A percentile compares a stretch with the other conserved stretches of the same genome.
Conservation (phyloP, 2,888 invertebrate genomes). For the Brachyopa scutellaris region DNA sequence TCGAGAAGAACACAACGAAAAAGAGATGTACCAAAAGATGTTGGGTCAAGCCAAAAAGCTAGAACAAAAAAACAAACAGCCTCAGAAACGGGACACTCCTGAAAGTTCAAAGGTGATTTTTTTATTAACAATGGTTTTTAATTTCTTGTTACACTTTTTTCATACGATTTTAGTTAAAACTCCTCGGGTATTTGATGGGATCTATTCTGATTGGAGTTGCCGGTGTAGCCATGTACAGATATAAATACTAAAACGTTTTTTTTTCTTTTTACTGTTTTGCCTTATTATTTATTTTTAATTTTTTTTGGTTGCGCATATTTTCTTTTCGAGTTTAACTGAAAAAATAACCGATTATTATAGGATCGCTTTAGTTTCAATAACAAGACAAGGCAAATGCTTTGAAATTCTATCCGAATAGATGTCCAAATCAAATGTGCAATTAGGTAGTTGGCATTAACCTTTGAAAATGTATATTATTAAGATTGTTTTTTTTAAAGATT, state of each 20-base stretch:
- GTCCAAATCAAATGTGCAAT: slow-evolving; percentile 11
- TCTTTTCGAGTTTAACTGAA: slow-evolving; percentile 17
- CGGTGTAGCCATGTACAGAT: slow-evolving; percentile 89
- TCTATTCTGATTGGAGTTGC: slow-evolving; percentile 88
- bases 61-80: slow-evolving; percentile 79
- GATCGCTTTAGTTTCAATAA: slow-evolving; percentile 29
- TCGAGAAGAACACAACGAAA: slow-evolving; percentile 85
- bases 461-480: slow-evolving; percentile 15
- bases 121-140: not conserved
- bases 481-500: slow-evolving; percentile 3
- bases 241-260: slow-evolving; percentile 83
- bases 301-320: slow-evolving; percentile 24
- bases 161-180: slow-evolving; percentile 77
- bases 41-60: slow-evolving; percentile 83
- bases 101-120: slow-evolving; percentile 79
- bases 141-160: not conserved
- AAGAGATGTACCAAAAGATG: slow-evolving; percentile 88
- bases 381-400: slow-evolving; percentile 30
- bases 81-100: slow-evolving; percentile 77
- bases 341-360: not conserved
- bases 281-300: slow-evolving; percentile 59
- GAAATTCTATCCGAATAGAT: slow-evolving; percentile 24
- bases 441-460: slow-evolving; percentile 34
- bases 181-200: slow-evolving; percentile 83
- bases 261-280: slow-evolving; percentile 40